These are phyloP conservation scores for Melanotaenia trifasciata DNA, from an alignment of 2,797 vertebrate species.

Conservation along the genomic window DNA sequence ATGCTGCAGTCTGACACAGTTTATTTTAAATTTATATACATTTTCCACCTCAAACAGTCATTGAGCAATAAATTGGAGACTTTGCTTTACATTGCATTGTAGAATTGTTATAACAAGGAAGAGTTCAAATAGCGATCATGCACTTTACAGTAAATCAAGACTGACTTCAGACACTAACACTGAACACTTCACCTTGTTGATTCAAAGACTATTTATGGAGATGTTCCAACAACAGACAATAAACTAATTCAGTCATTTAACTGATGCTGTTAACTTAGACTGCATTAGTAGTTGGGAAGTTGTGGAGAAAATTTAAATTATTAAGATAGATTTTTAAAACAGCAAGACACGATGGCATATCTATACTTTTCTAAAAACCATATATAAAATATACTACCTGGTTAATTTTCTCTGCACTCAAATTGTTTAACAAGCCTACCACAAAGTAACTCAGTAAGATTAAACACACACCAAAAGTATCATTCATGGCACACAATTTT, in stretches of 20 bases:
- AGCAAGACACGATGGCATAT: neutral
- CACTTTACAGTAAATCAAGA: slow-evolving; percentile 6
- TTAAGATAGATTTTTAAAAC: too few relatives aligned
- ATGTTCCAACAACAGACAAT: neutral
- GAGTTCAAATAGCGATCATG: neutral
- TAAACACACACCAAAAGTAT: neutral
- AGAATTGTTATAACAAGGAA: neutral
- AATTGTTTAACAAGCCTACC: slow-evolving; percentile 18
- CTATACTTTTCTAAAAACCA: slow-evolving; percentile 2
- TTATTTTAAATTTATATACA: neutral
- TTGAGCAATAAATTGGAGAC: neutral
- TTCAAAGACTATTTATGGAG: neutral
- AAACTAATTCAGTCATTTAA: slow-evolving; percentile 6
- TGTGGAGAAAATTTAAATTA: neutral
- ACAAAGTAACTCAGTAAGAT: slow-evolving; percentile 8
- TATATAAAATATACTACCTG: slow-evolving; percentile 4
- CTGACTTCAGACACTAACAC: neutral
- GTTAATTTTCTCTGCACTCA: slow-evolving; percentile 10
- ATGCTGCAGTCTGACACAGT: neutral
- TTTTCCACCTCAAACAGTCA: neutral
- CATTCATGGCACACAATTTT: neutral
- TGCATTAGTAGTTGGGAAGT: slow-evolving; percentile 12
- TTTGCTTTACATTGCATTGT: neutral
- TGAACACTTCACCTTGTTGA: neutral
- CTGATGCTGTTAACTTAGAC: slow-evolving; percentile 14